These are phyloP conservation scores for Calidris pugnax DNA, from an alignment of 2,113 vertebrate species.

Conservation along the genomic window DNA sequence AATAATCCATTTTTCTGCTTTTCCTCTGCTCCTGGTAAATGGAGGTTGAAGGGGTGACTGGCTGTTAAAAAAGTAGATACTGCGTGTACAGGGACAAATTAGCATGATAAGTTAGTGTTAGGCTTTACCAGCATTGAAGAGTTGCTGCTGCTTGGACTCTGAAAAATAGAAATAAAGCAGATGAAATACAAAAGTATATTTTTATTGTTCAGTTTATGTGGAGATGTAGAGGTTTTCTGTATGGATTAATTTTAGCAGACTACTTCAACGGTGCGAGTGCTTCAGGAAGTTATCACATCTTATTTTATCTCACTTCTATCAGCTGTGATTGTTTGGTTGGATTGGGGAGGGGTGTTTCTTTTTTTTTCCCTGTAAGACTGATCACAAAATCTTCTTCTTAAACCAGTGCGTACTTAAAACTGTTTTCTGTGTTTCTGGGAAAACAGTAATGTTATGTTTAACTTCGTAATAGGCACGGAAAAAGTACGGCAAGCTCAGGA, in stretches of 20 bases:
- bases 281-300: not conserved
- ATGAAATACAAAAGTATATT: not conserved
- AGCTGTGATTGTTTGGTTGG: not conserved
- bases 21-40: not conserved
- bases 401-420: not conserved
- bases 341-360: accelerated
- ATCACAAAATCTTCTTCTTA: not conserved
- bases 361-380: not conserved
- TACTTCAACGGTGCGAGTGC: not conserved
- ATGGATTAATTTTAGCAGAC: not conserved
- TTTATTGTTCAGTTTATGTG: not conserved
- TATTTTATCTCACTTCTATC: not conserved
- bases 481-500: conserved; percentile 93
- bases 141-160: not conserved
- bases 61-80: not conserved
- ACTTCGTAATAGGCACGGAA: conserved; percentile 84
- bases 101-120: not conserved
- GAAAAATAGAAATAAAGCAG: not conserved
- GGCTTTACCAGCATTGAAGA: not conserved
- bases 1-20: not conserved
- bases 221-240: not conserved
- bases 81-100: not conserved
- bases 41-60: not conserved
- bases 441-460: not conserved
- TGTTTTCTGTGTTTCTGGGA: not conserved